Percentiles rank a stretch among this genome's conserved stretches.
Evolutionary conservation across 2,888 invertebrate genomes (phyloP).

Genomic region (Thumatha senex): DNA sequence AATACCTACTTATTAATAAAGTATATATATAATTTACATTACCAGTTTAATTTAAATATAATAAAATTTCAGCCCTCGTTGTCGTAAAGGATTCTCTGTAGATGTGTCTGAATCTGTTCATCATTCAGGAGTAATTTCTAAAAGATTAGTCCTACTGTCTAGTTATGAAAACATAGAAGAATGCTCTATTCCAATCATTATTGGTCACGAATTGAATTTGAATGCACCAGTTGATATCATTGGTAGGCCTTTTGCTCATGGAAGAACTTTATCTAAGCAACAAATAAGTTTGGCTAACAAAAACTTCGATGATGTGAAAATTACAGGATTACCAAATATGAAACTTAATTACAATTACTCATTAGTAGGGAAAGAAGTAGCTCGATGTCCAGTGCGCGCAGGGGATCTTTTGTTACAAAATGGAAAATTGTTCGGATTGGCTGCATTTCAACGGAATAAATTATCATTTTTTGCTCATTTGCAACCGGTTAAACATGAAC

Average conservation of each 20-base stretch:
- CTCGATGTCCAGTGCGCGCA: constrained; percentile 60
- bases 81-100: constrained; percentile 67
- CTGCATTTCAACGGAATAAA: constrained; percentile 51
- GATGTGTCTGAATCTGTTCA: constrained; percentile 50
- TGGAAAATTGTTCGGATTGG: constrained; percentile 55
- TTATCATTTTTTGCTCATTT: constrained; percentile 61
- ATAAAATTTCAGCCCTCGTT: constrained; percentile 57
- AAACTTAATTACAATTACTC: constrained; percentile 45
- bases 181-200: constrained; percentile 50
- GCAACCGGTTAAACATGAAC: constrained; percentile 38
- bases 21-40: no score
- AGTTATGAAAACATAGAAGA: constrained; percentile 52
- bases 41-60: no score
- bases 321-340: constrained; percentile 21
- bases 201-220: constrained; percentile 45
- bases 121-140: constrained; percentile 55
- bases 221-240: constrained; percentile 46
- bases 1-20: no score
- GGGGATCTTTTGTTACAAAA: constrained; percentile 67
- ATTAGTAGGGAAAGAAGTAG: constrained; percentile 56
- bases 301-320: constrained; percentile 2
- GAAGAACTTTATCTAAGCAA: constrained; percentile 57
- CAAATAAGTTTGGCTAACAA: constrained; percentile 42
- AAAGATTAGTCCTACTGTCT: constrained; percentile 57
- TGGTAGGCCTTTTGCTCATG: constrained; percentile 54